phyloP scores from a whole-genome alignment of 1,140 invertebrate species.

The Zaprionus africanus region DNA sequence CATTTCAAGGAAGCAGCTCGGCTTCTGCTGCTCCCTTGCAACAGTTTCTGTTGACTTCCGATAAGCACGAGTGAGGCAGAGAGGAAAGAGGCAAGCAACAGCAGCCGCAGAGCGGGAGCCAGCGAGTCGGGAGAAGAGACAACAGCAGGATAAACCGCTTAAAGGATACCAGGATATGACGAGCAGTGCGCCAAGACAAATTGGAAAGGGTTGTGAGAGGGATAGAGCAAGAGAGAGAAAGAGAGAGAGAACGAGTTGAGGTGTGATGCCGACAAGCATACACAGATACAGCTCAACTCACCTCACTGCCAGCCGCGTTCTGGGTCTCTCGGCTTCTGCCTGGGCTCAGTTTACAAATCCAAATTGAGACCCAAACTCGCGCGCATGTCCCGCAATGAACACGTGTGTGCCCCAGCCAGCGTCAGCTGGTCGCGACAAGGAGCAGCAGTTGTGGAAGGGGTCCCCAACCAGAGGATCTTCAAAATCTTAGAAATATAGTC shows the following conservation, averaged over 20 bases:
- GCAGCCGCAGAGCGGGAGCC: slow-evolving; percentile 1
- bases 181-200: slow-evolving; percentile 47
- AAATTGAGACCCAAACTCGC: slow-evolving; percentile 65
- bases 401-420: slow-evolving; percentile 62
- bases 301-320: slow-evolving; percentile 3
- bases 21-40: slow-evolving; percentile 43
- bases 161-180: slow-evolving; percentile 51
- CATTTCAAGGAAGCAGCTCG: slow-evolving; percentile 70
- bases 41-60: slow-evolving; percentile 79
- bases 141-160: slow-evolving; percentile 79
- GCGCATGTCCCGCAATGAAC: slow-evolving; percentile 65
- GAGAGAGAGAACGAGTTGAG: slow-evolving; percentile 20
- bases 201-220: slow-evolving; percentile 61
- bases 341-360: slow-evolving; percentile 72
- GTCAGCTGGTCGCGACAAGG: slow-evolving; percentile 60
- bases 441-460: slow-evolving; percentile 31
- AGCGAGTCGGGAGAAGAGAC: slow-evolving; percentile 14
- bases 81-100: slow-evolving; percentile 27
- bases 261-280: slow-evolving; percentile 76
- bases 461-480: slow-evolving; percentile 6
- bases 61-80: slow-evolving; percentile 72
- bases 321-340: neutral
- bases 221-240: neutral
- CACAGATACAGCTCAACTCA: slow-evolving; percentile 48
- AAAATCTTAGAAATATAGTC: slow-evolving; percentile 40